These are phyloP conservation scores for Diorhabda elongata DNA, from an alignment of 1,140 invertebrate genomes.

Conservation along the genomic window DNA sequence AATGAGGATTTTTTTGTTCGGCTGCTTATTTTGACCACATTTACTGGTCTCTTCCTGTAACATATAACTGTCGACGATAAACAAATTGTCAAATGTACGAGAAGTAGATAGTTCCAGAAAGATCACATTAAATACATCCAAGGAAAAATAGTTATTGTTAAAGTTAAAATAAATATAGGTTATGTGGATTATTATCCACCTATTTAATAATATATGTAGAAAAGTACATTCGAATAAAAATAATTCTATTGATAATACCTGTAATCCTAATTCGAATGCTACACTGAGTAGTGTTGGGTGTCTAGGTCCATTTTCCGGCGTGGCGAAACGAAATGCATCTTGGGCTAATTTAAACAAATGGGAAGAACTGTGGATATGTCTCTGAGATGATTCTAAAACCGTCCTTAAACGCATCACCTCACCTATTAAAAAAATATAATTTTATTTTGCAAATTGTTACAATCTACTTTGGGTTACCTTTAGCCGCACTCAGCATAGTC, in stretches of 20 bases:
- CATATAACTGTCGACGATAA: no score
- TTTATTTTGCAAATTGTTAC: not conserved
- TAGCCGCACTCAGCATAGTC: conserved; percentile 71
- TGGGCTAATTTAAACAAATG: conserved; percentile 81
- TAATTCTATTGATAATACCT: conserved; percentile 51
- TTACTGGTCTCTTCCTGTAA: no score
- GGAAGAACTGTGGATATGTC: conserved; percentile 76
- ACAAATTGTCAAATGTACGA: no score
- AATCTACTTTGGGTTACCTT: conserved; percentile 50
- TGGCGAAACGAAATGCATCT: conserved; percentile 77
- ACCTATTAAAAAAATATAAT: conserved; percentile 46
- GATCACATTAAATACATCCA: no score
- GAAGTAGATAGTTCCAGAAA: no score
- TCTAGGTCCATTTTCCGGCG: conserved; percentile 66
- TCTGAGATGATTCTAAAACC: conserved; percentile 71
- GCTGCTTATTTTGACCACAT: no score
- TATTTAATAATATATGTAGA: not conserved
- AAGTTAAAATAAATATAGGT: no score
- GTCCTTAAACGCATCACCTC: conserved; percentile 64
- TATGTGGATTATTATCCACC: no score
- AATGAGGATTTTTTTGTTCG: no score
- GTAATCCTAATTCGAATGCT: conserved; percentile 74
- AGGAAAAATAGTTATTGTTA: no score
- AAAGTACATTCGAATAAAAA: not conserved
- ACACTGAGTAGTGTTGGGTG: conserved; percentile 71